Evolutionary conservation across 1,140 invertebrate genomes (phyloP), one percentile per base, ranked within the genome.

Genomic region (Paracyclopina nana): DNA sequence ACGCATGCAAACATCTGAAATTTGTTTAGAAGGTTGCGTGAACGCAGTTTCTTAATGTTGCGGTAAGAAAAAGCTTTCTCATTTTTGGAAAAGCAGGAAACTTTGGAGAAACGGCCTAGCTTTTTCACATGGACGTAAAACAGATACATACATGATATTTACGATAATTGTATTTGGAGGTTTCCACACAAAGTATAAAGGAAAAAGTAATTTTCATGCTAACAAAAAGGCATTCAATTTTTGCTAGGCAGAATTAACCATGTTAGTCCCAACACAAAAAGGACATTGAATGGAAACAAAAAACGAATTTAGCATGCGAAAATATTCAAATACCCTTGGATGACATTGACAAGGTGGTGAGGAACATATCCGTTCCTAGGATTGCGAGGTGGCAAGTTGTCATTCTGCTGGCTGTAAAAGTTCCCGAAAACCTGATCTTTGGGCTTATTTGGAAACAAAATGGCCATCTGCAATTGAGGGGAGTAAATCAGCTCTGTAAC

Each of bases 361-460:
- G 48, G 48, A 42, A 50, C 48, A 50, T 50, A 50, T 41, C 48
- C 48, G 25, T 50, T 50, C 30, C 48, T 38, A 6, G 30, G 30
- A 50, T 50, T 50, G 18, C 28, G 31, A 38, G n/a, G 48, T 12
- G 31, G 25, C 30, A 18, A 11, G 16, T 14, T n/a, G 4, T 44
- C 42, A 12, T 44, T 14, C 24, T 44, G 42, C 16, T 20, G 16
- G 31, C 18, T 86, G 60, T 90, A 94, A 63, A 91, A 95, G 64
- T 86, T 90, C 30, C 74, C 72, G 65, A 95, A 95, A 0, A 82
- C 83, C 24, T 38, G 29, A 60, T 87, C 79, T 63, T 94, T 92
- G 2, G 76, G 70, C 30, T 80, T 74, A 59, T 90, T 82, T 8
- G 88, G 90, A 67, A 86, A 92, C 2, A 96, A 68, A 60, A 74